Evolutionary conservation across 2,113 vertebrate genomes (phyloP).

Genomic region (Gavia stellata): DNA sequence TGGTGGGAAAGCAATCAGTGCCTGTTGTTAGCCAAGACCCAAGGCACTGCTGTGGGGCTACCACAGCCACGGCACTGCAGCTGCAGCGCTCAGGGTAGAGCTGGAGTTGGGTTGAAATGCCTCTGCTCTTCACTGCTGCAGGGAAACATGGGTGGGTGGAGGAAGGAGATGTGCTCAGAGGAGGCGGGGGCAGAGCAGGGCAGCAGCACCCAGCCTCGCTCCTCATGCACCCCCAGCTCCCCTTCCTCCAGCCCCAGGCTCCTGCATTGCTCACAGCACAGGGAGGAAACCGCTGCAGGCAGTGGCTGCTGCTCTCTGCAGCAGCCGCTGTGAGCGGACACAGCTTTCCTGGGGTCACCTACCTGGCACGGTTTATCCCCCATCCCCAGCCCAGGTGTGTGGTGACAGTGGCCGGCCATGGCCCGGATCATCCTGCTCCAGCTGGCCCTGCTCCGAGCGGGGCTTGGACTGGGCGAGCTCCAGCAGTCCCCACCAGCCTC

Average conservation of each 20-base stretch:
- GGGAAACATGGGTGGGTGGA: neutral
- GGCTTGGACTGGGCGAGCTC: neutral
- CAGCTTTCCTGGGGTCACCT: neutral
- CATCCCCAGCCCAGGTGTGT: neutral
- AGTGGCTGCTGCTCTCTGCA: neutral
- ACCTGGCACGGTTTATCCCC: neutral
- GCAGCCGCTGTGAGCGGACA: neutral
- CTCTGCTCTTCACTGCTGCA: neutral
- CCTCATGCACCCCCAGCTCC: neutral
- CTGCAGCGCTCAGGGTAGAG: accelerated
- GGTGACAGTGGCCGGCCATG: neutral
- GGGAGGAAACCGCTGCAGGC: neutral
- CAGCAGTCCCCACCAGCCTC: neutral
- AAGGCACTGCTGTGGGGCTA: neutral
- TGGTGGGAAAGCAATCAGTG: neutral
- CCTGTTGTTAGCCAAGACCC: accelerated
- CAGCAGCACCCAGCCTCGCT: neutral
- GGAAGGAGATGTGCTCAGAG: neutral
- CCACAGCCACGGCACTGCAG: neutral
- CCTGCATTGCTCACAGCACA: neutral
- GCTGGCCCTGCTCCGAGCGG: neutral
- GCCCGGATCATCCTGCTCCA: neutral
- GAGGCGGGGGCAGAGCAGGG: neutral
- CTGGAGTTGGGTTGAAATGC: neutral
- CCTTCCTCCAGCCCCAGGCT: neutral